These are phyloP conservation scores for Vollenhovia emeryi DNA, from an alignment of 1,140 invertebrate species.

Conservation along the genomic window DNA sequence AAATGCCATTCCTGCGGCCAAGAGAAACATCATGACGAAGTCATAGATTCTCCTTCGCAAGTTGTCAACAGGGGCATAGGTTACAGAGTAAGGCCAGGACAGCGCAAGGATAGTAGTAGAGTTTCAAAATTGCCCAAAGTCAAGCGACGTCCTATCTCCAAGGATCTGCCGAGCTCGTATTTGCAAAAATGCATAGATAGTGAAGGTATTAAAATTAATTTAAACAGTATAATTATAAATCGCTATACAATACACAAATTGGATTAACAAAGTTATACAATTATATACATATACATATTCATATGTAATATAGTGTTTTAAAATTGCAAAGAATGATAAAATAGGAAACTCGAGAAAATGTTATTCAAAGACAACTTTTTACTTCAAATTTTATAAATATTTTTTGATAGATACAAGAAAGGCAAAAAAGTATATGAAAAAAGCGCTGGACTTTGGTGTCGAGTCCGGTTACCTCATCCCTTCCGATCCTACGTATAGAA, in stretches of 20 bases:
- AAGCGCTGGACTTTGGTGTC: constrained; percentile 74
- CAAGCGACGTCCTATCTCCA: constrained; percentile 1
- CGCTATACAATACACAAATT: neutral
- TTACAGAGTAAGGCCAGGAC: constrained; percentile 9
- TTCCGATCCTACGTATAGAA: constrained; percentile 63
- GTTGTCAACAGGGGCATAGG: neutral
- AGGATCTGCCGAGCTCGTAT: constrained; percentile 1
- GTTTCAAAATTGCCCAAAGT: neutral
- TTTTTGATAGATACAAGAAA: constrained; percentile 57
- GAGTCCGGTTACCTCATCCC: constrained; percentile 74
- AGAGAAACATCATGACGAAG: neutral
- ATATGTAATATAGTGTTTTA: too few relatives aligned
- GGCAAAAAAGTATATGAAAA: constrained; percentile 72
- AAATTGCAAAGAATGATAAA: too few relatives aligned
- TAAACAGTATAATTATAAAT: neutral
- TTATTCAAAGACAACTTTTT: neutral
- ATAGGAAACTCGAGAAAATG: neutral
- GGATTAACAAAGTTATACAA: too few relatives aligned
- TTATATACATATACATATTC: too few relatives aligned
- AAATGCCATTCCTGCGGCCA: constrained; percentile 21
- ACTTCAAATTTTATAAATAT: neutral
- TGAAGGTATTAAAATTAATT: constrained; percentile 38
- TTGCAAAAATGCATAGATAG: neutral
- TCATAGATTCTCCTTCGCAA: constrained; percentile 26
- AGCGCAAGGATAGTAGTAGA: neutral